Percentiles rank a stretch among this genome's conserved stretches.
Conservation (phyloP, 2,113 vertebrate genomes). For the Hucho hucho region DNA sequence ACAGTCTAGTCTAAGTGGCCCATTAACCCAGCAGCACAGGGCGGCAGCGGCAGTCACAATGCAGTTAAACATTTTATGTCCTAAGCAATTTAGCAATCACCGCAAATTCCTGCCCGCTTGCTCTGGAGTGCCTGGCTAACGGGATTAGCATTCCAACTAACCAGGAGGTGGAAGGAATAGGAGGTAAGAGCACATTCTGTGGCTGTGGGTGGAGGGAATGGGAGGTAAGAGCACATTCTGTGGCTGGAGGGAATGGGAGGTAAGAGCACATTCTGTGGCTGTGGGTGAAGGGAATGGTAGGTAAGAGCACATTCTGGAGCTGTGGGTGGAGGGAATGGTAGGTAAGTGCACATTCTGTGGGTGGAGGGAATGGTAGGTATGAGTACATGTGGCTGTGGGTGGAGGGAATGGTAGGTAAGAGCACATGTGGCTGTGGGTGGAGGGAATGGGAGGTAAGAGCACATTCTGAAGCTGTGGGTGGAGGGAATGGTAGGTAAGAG, state of each 20-base stretch:
- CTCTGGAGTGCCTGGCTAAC: slow-evolving; percentile 47
- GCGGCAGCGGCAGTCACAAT: background rate
- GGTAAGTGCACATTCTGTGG: too few relatives aligned
- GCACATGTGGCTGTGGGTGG: too few relatives aligned
- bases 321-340: too few relatives aligned
- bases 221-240: background rate
- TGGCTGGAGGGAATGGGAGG: slow-evolving; percentile 7
- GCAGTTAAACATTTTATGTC: slow-evolving; percentile 33
- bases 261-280: background rate
- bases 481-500: too few relatives aligned
- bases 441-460: too few relatives aligned
- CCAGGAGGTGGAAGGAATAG: slow-evolving; percentile 5
- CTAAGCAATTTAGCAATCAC: slow-evolving; percentile 30
- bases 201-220: slow-evolving; percentile 4
- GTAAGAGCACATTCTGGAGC: too few relatives aligned
- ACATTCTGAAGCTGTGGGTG: too few relatives aligned
- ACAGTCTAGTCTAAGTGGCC: slow-evolving; percentile 1
- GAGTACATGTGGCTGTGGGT: too few relatives aligned
- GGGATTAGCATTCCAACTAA: slow-evolving; percentile 38
- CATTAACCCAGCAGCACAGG: background rate
- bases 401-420: too few relatives aligned
- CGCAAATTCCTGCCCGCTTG: slow-evolving; percentile 24
- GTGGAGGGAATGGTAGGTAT: too few relatives aligned
- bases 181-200: background rate
- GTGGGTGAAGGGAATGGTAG: too few relatives aligned